Conservation (phyloP, 2,888 invertebrate genomes). For the Halictus quadricinctus region DNA sequence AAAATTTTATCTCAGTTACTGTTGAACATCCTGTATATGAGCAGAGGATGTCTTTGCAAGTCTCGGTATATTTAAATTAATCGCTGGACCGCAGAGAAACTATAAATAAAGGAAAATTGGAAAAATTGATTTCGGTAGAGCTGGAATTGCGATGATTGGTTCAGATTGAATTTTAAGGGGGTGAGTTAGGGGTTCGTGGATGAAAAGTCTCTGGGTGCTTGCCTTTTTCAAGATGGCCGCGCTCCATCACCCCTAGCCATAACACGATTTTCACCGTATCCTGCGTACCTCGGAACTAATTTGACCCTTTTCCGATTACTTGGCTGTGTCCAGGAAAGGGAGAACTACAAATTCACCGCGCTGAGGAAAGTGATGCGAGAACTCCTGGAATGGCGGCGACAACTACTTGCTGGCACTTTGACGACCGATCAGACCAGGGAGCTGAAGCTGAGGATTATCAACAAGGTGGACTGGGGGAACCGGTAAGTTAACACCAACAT, state of each 20-base stretch:
- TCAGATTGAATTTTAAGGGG: neutral
- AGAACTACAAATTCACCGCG: constrained; percentile 92
- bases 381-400: constrained; percentile 92
- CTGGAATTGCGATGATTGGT: neutral
- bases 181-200: neutral
- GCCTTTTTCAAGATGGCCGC: neutral
- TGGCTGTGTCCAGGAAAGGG: constrained; percentile 86
- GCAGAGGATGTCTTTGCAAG: too few species aligned
- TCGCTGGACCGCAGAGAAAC: too few species aligned
- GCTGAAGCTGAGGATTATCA: constrained; percentile 92
- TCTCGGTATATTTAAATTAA: too few species aligned
- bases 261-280: neutral
- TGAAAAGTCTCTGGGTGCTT: neutral
- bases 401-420: constrained; percentile 93
- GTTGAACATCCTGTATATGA: too few species aligned
- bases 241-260: neutral
- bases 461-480: constrained; percentile 98
- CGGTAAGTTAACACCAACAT: constrained; percentile 87
- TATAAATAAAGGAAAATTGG: too few species aligned
- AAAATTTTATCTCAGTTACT: too few species aligned
- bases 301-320: neutral
- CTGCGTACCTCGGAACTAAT: neutral
- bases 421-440: constrained; percentile 96
- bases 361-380: constrained; percentile 95
- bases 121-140: neutral